A percentile compares a stretch with the other conserved stretches of the same genome.
phyloP scores from a whole-genome alignment of 1,140 invertebrate genomes.

The Papilio helenus region DNA sequence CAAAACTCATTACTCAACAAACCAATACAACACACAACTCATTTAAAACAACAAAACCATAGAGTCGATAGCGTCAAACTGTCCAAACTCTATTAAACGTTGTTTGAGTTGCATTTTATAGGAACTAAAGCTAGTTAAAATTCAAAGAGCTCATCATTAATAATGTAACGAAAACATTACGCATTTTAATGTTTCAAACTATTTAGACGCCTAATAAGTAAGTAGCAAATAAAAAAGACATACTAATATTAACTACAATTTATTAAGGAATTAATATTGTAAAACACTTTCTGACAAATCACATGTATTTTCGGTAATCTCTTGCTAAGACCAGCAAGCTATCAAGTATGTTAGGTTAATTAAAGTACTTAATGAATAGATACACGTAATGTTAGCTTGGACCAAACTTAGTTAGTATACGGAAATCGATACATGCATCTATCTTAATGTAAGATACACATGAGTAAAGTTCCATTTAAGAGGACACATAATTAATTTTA shows the following conservation, averaged over 20 bases:
- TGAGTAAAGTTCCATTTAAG: neutral
- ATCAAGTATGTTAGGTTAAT: neutral
- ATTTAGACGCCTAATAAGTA: neutral
- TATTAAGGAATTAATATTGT: too few relatives aligned
- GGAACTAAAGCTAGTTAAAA: neutral
- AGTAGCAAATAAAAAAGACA: neutral
- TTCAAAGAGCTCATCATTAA: neutral
- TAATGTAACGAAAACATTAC: neutral
- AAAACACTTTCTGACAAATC: neutral
- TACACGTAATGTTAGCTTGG: neutral
- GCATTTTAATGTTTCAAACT: neutral
- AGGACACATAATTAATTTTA: neutral
- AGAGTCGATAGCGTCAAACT: neutral
- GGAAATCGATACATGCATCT: neutral
- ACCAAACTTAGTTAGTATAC: neutral
- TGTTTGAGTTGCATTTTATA: conserved; percentile 3
- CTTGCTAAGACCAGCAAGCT: neutral
- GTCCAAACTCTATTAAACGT: conserved; percentile 7
- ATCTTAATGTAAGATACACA: neutral
- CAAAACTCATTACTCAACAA: neutral
- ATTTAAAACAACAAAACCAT: conserved; percentile 11
- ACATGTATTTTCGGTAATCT: neutral
- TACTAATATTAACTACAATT: too few relatives aligned
- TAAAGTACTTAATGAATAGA: neutral
- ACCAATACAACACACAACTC: neutral